Percentiles rank a stretch among this genome's conserved stretches.
phyloP scores from a whole-genome alignment of 2,888 invertebrate genomes.

The Sphinx pinastri region DNA sequence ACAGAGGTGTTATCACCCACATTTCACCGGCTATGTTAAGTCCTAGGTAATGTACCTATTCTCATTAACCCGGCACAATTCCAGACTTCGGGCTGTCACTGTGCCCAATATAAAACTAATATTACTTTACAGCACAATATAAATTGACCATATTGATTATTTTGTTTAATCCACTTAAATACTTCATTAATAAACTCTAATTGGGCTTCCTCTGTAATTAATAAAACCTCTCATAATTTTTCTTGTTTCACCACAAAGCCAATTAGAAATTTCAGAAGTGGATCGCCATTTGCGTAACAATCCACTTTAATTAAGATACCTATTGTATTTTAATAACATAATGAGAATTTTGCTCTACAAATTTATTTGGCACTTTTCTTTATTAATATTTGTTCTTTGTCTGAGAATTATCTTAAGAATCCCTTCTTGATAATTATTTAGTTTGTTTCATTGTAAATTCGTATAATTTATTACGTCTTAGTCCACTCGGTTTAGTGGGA shows the following conservation, averaged over 20 bases:
- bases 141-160: not conserved
- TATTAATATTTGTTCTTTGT: conserved; percentile 5
- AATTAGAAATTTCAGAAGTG: conserved; percentile 39
- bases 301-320: conserved; percentile 36
- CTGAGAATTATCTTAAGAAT: not conserved
- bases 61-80: not conserved
- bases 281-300: conserved; percentile 36
- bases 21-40: too few relatives aligned
- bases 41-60: not conserved
- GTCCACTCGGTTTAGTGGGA: too few relatives aligned
- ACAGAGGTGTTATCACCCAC: too few relatives aligned
- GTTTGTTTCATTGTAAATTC: too few relatives aligned
- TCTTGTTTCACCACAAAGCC: conserved; percentile 36
- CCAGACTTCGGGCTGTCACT: not conserved
- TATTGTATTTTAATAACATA: conserved; percentile 29
- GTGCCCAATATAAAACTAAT: not conserved
- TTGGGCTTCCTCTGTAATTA: conserved; percentile 31
- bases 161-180: not conserved
- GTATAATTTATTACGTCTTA: too few relatives aligned
- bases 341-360: conserved; percentile 10
- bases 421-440: not conserved
- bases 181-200: conserved; percentile 33
- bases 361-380: conserved; percentile 10
- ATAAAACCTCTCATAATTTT: conserved; percentile 38
- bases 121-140: too few relatives aligned